phyloP scores from a whole-genome alignment of 2,113 vertebrate genomes.

The Odontophorus gujanensis region DNA sequence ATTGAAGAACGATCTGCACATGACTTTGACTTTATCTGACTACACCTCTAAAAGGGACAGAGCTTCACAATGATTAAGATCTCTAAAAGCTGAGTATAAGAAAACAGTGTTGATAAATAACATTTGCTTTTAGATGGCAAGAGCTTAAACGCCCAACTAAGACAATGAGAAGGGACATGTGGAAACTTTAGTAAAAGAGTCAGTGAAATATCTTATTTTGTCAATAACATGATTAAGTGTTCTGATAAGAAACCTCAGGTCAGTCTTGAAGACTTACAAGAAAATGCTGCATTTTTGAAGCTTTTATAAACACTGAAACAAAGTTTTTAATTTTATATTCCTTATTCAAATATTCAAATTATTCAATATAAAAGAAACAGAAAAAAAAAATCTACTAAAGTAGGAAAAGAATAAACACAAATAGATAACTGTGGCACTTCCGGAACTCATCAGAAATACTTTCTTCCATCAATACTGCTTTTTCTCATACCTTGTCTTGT shows the following conservation, averaged over 20 bases:
- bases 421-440: not conserved
- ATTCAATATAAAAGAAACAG: not conserved
- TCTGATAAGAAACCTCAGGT: conserved; percentile 1
- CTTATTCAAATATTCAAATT: not conserved
- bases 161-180: not conserved
- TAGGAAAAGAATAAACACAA: not conserved
- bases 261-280: not conserved
- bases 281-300: not conserved
- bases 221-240: not conserved
- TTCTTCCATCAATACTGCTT: not conserved
- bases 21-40: not conserved
- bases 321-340: not conserved
- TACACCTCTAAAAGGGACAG: not conserved
- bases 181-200: conserved; percentile 10
- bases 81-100: not conserved
- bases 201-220: not conserved
- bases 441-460: not conserved
- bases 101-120: not conserved
- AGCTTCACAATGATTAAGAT: not conserved
- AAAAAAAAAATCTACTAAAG: not conserved
- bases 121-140: not conserved
- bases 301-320: not conserved
- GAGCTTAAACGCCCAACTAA: not conserved
- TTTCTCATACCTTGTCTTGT: not conserved
- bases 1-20: not conserved